Base-by-base conservation (phyloP, 2,888 invertebrate species). In the Tetheella fluctuosa region DNA sequence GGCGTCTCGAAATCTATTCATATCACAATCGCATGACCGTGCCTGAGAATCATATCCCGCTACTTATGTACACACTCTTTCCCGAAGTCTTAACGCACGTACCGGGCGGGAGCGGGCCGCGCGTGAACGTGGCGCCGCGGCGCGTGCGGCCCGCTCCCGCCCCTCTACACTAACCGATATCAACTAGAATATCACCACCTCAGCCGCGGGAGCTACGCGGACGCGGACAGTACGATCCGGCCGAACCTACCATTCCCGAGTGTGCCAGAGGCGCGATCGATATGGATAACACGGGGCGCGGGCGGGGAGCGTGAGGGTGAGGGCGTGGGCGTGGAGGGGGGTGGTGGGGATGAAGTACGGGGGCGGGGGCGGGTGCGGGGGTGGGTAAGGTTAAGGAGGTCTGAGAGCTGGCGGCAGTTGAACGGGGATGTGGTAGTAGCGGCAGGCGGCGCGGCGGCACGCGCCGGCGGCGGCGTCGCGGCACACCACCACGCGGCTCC, bases 361-460 rank as follows among this genome's bases (percentile, higher is more conserved):
- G 57, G 54, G 37, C 64, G 55, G 67, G 62, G 58, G 55, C 56
- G 60, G 54, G 64, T 67, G 79, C 65, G 71, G 70, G 60, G 62
- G 61, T 70, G 74, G 76, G 78, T 70, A 74, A 78, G 85, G 88
- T 90, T 92, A 93, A 68, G 93, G 93, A 70, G 93, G 93, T 69
- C 90, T 88, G 73, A 91, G 88, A 84, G 97, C 97, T 85, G 97
- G 97, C 85, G 97, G 97, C 95, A 97, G 94, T 86, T 95, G 96
- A 90, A 97, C 96, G 85, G 98, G 98, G 95, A 98, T 97, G 95
- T 98, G 98, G 95, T 98, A 98, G 95, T 97, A 98, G 96, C 98
- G 98, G 96, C 98, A 98, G 94, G 96, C 95, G 93, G 97, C 96
- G 93, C 98, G 97, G 90, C 96, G 95, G 94, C 98, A 98, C 93